These are phyloP conservation scores for Mus caroli DNA, from an alignment of 2,797 vertebrate genomes.

Conservation along the genomic window DNA sequence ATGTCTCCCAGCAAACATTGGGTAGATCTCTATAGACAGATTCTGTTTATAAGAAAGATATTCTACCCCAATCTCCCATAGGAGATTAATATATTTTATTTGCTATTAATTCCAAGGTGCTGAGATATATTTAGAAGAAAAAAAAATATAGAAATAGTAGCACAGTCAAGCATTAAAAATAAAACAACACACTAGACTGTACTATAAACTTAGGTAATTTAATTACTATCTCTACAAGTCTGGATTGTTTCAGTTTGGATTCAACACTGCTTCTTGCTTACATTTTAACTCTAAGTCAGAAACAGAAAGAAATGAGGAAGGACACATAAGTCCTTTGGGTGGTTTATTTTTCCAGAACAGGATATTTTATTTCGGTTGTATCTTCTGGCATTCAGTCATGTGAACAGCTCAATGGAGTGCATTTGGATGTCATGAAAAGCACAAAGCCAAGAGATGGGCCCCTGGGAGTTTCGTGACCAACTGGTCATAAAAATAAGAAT, in stretches of 20 bases:
- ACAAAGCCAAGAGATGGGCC: slow-evolving; percentile 47
- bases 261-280: slow-evolving; percentile 55
- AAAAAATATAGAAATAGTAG: neutral
- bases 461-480: slow-evolving; percentile 48
- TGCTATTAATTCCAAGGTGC: slow-evolving; percentile 5
- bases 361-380: slow-evolving; percentile 53
- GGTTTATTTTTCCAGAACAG: slow-evolving; percentile 72
- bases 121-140: slow-evolving; percentile 1
- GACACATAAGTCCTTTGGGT: slow-evolving; percentile 35
- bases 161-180: slow-evolving; percentile 45
- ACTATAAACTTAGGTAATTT: slow-evolving; percentile 48
- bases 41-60: neutral
- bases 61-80: neutral
- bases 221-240: slow-evolving; percentile 64
- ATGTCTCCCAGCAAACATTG: neutral
- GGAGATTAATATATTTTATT: neutral
- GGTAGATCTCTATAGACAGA: neutral
- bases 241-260: slow-evolving; percentile 52
- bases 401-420: neutral
- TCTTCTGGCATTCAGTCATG: slow-evolving; percentile 48
- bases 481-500: slow-evolving; percentile 56
- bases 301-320: slow-evolving; percentile 69
- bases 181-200: slow-evolving; percentile 29
- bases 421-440: slow-evolving; percentile 60
- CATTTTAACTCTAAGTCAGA: slow-evolving; percentile 66